These are phyloP conservation scores for Ctenodactylus gundi DNA, from an alignment of 2,113 vertebrate species.

Conservation along the genomic window DNA sequence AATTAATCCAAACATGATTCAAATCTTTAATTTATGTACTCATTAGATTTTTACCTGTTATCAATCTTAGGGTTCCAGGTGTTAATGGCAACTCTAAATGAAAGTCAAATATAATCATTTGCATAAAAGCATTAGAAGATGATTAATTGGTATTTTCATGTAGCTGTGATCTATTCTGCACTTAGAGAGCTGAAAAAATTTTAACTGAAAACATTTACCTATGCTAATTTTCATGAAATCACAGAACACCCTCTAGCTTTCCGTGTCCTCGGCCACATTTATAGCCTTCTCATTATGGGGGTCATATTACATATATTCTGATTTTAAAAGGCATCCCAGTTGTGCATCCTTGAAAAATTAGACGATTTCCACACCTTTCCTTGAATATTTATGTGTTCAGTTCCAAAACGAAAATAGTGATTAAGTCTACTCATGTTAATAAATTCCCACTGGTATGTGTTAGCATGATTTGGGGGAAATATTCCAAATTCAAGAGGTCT, in stretches of 20 bases:
- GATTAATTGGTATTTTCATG: slow-evolving; percentile 52
- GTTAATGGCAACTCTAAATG: slow-evolving; percentile 32
- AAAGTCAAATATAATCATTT: slow-evolving; percentile 58
- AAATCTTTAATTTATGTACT: slow-evolving; percentile 48
- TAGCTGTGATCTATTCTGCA: slow-evolving; percentile 32
- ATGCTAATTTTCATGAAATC: slow-evolving; percentile 1
- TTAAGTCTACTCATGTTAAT: slow-evolving; percentile 39
- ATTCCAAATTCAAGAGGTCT: background rate
- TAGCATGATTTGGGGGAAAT: background rate
- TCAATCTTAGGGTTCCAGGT: slow-evolving; percentile 57
- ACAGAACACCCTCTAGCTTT: background rate
- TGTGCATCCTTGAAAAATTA: slow-evolving; percentile 49
- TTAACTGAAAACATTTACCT: slow-evolving; percentile 57
- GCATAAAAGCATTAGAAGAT: slow-evolving; percentile 71
- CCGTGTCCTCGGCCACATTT: background rate
- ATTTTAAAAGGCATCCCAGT: slow-evolving; percentile 57
- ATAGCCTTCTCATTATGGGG: slow-evolving; percentile 20
- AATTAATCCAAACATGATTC: slow-evolving; percentile 47
- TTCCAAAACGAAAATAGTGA: slow-evolving; percentile 47
- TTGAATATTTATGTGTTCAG: slow-evolving; percentile 48
- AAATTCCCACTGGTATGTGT: slow-evolving; percentile 51
- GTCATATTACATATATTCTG: slow-evolving; percentile 47
- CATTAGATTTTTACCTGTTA: slow-evolving; percentile 57
- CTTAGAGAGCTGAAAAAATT: slow-evolving; percentile 1
- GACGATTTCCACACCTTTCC: slow-evolving; percentile 41